Percentiles rank a stretch among this genome's conserved stretches.
These are phyloP conservation scores for Tetrao urogallus DNA, from an alignment of 2,113 vertebrate species.

Conservation along the genomic window DNA sequence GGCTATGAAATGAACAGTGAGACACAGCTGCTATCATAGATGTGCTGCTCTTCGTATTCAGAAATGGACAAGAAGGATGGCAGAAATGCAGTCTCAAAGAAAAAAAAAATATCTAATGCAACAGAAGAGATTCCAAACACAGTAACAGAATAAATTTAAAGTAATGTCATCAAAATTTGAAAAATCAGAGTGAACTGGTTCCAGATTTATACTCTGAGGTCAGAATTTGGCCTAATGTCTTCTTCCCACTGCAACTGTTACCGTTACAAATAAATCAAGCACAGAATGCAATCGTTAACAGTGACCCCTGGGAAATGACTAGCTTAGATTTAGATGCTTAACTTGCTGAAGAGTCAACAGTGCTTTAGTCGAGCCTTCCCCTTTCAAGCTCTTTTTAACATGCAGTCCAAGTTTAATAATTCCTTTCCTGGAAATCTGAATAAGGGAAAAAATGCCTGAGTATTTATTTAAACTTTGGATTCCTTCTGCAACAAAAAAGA, in stretches of 20 bases:
- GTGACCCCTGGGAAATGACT: background rate
- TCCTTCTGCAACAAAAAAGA: background rate
- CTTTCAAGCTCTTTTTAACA: background rate
- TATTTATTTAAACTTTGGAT: background rate
- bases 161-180: background rate
- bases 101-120: background rate
- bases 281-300: background rate
- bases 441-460: background rate
- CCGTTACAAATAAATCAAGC: constrained; percentile 16
- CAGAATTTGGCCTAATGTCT: constrained; percentile 23
- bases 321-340: constrained; percentile 37
- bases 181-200: background rate
- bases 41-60: background rate
- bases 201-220: background rate
- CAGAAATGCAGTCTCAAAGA: background rate
- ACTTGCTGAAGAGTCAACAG: constrained; percentile 7
- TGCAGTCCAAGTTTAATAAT: background rate
- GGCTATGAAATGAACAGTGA: background rate
- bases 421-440: background rate
- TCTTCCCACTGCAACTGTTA: constrained; percentile 28
- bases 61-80: background rate
- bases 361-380: constrained; percentile 3
- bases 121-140: background rate
- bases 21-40: background rate
- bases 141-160: background rate